Base-by-base conservation (phyloP, 2,113 vertebrate genomes). In the Alethe castanea region DNA sequence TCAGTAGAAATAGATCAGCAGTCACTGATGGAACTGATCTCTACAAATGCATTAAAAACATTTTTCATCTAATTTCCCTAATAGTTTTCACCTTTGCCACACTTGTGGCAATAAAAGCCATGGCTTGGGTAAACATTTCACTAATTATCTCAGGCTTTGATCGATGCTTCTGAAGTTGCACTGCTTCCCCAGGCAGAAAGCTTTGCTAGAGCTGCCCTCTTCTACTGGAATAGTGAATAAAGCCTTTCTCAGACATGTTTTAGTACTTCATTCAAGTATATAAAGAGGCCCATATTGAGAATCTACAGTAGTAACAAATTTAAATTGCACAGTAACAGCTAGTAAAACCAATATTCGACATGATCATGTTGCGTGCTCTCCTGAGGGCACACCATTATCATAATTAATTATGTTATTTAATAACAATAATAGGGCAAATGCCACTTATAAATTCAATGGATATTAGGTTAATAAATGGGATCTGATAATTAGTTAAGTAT, bases 401-500 rank as follows among this genome's bases (percentile, higher is more conserved):
- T 67, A 94, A 94, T 65, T 88, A 90, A 78, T 73, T 48, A 70
- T 57, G 31, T 26, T 48, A 56, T 83, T 96, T 90, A 78, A 56
- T 78, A 90, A 56, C 13, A 70, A 44, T 62, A 88, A 71, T 36
- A 70, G 28, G 47, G 19, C 0, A 13, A 74, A 78, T 47, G 11
- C 19, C 67, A 19, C 25, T 78, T 77, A 84, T 36, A 81, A 90
- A 93, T 92, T 86, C 19, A 74, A 2, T 6, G 11, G 28, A 36
- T 86, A 86, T 52, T 79, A 84, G 31, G 19, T 56, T 83, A 88
- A 67, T 83, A 73, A 92, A 86, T 59, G 25, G 24, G 47, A 88
- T 67, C 53, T 86, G 31, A 73, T 53, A 40, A 77, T 60, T 82
- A 80, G 11, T 23, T 48, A 80, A 13, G 33, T 38, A 82, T 5